phyloP scores from a whole-genome alignment of 2,888 invertebrate species.

The Dexiosoma caninum region DNA sequence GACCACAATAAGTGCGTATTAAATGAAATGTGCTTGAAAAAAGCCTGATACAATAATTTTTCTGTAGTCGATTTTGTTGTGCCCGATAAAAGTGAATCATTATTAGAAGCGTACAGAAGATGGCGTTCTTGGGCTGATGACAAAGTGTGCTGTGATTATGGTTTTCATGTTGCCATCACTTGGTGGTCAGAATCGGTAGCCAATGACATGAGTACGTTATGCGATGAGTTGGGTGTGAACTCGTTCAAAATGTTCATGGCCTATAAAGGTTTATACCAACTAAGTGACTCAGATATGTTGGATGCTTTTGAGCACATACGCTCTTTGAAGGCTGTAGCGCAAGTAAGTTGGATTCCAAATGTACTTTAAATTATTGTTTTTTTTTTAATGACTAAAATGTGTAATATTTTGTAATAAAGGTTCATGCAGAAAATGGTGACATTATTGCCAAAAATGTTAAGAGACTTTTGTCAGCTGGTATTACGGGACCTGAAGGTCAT shows the following conservation, averaged over 20 bases:
- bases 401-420: conserved; percentile 79
- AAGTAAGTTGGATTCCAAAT: conserved; percentile 72
- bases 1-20: conserved; percentile 91
- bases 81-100: conserved; percentile 89
- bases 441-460: conserved; percentile 94
- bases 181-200: conserved; percentile 89
- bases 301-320: conserved; percentile 90
- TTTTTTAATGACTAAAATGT: too few species aligned
- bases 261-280: conserved; percentile 93
- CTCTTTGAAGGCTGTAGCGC: conserved; percentile 90
- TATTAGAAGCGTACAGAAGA: conserved; percentile 93
- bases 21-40: neutral
- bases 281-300: conserved; percentile 93
- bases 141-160: conserved; percentile 99
- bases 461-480: conserved; percentile 89
- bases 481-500: conserved; percentile 97
- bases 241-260: conserved; percentile 99
- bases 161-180: conserved; percentile 93
- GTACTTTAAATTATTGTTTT: neutral
- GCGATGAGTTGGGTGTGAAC: conserved; percentile 91
- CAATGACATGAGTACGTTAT: conserved; percentile 92
- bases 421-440: conserved; percentile 98
- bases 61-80: conserved; percentile 90
- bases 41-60: neutral
- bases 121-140: conserved; percentile 95